These are phyloP conservation scores for Calameuta filiformis DNA, from an alignment of 2,888 invertebrate species.

Conservation along the genomic window DNA sequence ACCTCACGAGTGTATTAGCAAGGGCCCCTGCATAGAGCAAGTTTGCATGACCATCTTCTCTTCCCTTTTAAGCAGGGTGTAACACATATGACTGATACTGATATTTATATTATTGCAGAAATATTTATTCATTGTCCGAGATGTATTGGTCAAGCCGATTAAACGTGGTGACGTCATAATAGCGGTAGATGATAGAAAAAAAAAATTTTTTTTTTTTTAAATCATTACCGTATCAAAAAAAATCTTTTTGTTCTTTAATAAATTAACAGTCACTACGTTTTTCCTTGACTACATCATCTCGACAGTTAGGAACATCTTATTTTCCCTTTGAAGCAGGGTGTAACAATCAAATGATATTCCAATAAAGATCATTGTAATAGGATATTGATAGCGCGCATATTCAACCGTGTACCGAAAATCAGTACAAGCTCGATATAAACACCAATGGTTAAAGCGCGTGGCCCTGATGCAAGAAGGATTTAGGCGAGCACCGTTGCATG, in stretches of 20 bases:
- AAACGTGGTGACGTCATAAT: background rate
- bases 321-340: conserved; percentile 58
- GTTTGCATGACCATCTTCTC: conserved; percentile 55
- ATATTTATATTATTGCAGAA: conserved; percentile 57
- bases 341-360: conserved; percentile 46
- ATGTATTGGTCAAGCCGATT: background rate
- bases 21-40: conserved; percentile 52
- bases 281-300: background rate
- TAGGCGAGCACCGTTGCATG: conserved; percentile 55
- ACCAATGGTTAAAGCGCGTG: background rate
- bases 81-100: conserved; percentile 56
- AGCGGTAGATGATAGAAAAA: background rate
- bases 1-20: conserved; percentile 20
- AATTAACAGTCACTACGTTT: background rate
- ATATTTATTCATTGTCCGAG: conserved; percentile 43
- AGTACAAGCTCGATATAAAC: background rate
- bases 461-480: conserved; percentile 47
- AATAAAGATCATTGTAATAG: conserved; percentile 46
- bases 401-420: background rate
- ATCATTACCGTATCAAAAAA: background rate
- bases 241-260: background rate
- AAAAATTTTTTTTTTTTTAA: too few relatives aligned
- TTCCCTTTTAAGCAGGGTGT: conserved; percentile 59
- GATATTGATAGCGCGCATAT: background rate
- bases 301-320: conserved; percentile 44